Evolutionary conservation across 2,888 invertebrate species (phyloP), one percentile per base, ranked within the genome.

Genomic region (Xylophagus ater): DNA sequence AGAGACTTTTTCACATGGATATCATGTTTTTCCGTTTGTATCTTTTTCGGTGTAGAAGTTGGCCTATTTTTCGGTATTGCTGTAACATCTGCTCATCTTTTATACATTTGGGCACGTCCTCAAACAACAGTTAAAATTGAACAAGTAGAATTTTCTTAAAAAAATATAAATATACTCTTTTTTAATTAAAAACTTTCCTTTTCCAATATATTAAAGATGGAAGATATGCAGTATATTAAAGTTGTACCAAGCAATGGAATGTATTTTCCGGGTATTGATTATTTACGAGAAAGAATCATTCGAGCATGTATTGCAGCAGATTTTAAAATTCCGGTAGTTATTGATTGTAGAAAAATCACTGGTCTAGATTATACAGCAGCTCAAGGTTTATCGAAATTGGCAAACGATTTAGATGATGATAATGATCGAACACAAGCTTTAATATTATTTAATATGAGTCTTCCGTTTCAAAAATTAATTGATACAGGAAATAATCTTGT

Each of bases 21-120:
- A 34, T 58, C 74, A 6, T 89, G 89, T 38, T 81, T 85, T 49
- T 40, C 72, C 4, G 67, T 76, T 19, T 79, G 82, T 46, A 64
- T 89, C 39, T 57, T 73, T 39, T 69, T 74, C 45, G 80, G 83
- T 18, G 82, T 88, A 29, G 86, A 89, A 70, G 72, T 78, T 49
- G 90, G 89, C 28, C 74, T 92, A 48, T 66, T 84, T 25, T 69
- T 76, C 17, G 88, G 89, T 45, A 76, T 79, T 41, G 54, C 72
- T 32, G 66, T 76, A 23, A 79, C 78, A 49, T 67, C 80, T 17
- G 57, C 73, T 8, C 70, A 72, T 55, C 63, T 88, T 42, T 65
- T 88, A 34, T 76, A 76, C 51, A 60, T 73, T 6, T 75, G 83
- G 69, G 76, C 83, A 18, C 69, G 81, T 40, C 83, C 87, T 13